Evolutionary conservation across 2,113 vertebrate species (phyloP).

Genomic region (Eudyptes chrysolophus): DNA sequence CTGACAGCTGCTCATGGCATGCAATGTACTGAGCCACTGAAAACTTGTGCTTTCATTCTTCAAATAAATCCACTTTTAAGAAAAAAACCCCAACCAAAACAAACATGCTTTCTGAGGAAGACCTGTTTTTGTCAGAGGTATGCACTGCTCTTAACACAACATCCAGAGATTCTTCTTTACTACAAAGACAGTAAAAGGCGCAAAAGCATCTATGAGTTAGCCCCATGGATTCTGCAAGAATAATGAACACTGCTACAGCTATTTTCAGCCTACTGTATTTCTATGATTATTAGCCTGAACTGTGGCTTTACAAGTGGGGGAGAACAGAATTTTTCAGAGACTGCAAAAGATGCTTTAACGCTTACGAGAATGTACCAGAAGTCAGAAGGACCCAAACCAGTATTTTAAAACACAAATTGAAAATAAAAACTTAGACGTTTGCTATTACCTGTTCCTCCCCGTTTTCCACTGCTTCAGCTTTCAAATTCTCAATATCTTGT

Average conservation of each 20-base stretch:
- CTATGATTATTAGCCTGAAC: neutral
- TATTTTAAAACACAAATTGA: neutral
- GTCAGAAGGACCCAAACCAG: neutral
- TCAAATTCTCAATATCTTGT: conserved; percentile 85
- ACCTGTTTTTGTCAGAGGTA: neutral
- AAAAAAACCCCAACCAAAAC: neutral
- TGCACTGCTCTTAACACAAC: neutral
- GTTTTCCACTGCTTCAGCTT: conserved; percentile 74
- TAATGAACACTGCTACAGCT: neutral
- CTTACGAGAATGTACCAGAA: neutral
- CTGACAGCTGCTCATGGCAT: neutral
- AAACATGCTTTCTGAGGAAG: neutral
- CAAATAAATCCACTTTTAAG: neutral
- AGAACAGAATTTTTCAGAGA: neutral
- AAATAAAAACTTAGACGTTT: neutral
- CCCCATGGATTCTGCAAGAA: neutral
- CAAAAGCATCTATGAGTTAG: neutral
- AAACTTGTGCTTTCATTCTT: neutral
- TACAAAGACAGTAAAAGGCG: neutral
- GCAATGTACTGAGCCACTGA: neutral
- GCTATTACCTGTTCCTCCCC: conserved; percentile 84
- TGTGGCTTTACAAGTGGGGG: neutral
- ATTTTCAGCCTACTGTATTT: neutral
- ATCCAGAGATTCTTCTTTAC: neutral
- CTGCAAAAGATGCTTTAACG: neutral